Percentiles rank a stretch among this genome's conserved stretches.
phyloP scores from a whole-genome alignment of 1,140 invertebrate species.

The Drosophila parvula region DNA sequence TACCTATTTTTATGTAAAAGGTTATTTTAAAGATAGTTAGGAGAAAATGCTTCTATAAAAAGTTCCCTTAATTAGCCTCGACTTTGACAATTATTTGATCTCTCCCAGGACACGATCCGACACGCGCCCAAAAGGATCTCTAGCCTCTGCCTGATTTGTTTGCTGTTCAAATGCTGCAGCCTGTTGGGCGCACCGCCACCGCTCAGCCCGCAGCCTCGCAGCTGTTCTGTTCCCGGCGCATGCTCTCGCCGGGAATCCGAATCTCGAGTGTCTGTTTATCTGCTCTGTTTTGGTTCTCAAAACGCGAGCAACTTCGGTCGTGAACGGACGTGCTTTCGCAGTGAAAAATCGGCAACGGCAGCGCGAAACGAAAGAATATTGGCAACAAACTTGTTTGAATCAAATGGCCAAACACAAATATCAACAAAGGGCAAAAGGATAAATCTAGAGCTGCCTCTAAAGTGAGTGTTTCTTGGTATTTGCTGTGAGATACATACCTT shows the following conservation, averaged over 20 bases:
- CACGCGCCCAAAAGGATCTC: constrained; percentile 3
- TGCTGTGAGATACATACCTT: not conserved
- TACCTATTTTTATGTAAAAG: no score
- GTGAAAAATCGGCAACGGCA: constrained; percentile 19
- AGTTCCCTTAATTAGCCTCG: no score
- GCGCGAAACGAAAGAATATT: constrained; percentile 65
- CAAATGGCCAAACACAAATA: constrained; percentile 46
- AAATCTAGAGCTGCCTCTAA: constrained; percentile 19
- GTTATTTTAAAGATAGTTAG: no score
- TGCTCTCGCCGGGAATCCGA: constrained; percentile 42
- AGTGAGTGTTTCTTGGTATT: constrained; percentile 38
- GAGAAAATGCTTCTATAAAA: not conserved
- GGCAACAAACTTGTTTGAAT: constrained; percentile 70
- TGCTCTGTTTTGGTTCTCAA: constrained; percentile 78
- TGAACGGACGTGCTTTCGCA: constrained; percentile 60
- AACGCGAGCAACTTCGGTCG: constrained; percentile 71
- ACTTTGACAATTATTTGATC: no score
- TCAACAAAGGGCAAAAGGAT: constrained; percentile 42
- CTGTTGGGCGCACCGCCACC: constrained; percentile 36
- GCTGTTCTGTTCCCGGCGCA: constrained; percentile 53
- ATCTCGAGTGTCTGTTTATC: constrained; percentile 24
- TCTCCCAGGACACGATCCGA: no score
- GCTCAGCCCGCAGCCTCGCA: not conserved
- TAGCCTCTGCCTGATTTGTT: not conserved
- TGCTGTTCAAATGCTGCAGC: constrained; percentile 17